Percentiles rank a stretch among this genome's conserved stretches.
phyloP scores from a whole-genome alignment of 2,797 vertebrate species.

The Phylloscopus collybita region DNA sequence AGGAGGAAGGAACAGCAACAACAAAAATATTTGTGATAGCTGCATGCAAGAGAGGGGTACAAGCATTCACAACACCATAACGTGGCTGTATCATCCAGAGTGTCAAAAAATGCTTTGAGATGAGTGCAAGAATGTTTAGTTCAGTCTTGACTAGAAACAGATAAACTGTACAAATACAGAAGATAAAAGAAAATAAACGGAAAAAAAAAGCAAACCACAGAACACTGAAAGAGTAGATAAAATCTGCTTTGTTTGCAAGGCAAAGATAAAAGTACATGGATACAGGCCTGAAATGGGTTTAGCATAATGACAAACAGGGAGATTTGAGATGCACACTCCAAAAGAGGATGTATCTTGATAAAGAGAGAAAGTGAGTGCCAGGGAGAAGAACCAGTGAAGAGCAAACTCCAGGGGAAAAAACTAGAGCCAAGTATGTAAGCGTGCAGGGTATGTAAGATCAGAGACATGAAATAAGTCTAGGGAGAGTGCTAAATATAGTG shows the following conservation, averaged over 20 bases:
- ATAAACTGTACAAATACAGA: neutral
- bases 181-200: neutral
- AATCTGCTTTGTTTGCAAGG: neutral
- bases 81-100: neutral
- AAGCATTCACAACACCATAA: neutral
- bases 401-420: neutral
- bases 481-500: neutral
- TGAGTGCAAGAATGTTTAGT: neutral
- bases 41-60: neutral
- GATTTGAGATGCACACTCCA: neutral
- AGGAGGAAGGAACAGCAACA: neutral
- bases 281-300: neutral
- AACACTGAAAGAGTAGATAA: neutral
- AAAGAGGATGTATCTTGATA: neutral
- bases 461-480: neutral
- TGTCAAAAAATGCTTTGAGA: neutral
- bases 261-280: neutral
- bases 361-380: neutral
- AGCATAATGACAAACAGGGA: neutral
- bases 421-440: neutral
- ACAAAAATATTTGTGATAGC: neutral
- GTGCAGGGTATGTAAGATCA: neutral
- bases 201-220: neutral
- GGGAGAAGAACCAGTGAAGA: neutral
- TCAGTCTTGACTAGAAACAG: neutral